Evolutionary conservation across 2,888 invertebrate genomes (phyloP).

Genomic region (Nyleta sp.): DNA sequence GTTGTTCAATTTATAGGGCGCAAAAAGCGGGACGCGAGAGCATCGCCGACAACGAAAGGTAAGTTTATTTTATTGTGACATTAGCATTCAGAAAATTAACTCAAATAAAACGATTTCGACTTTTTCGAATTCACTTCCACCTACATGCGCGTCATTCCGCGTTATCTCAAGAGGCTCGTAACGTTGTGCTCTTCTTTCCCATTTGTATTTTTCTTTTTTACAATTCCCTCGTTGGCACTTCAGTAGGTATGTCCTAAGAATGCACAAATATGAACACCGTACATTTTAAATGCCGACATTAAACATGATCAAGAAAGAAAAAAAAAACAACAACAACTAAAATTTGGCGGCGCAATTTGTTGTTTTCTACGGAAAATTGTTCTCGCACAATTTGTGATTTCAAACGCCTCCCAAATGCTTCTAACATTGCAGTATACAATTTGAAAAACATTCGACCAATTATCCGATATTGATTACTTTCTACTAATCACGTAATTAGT

Average conservation of each 20-base stretch:
- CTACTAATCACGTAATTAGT: no score
- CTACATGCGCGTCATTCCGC: constrained; percentile 44
- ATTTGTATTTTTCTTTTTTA: constrained; percentile 56
- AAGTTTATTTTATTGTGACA: constrained; percentile 56
- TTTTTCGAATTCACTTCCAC: constrained; percentile 49
- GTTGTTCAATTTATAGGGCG: constrained; percentile 72
- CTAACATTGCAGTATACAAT: no score
- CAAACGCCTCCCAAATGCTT: no score
- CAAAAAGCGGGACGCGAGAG: constrained; percentile 73
- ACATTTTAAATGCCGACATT: constrained; percentile 27
- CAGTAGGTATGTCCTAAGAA: constrained; percentile 48
- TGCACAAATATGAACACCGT: constrained; percentile 52
- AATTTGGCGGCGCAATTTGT: no score
- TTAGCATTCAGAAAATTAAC: constrained; percentile 46
- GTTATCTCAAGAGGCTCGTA: constrained; percentile 54
- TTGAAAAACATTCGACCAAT: no score
- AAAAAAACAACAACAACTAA: no score
- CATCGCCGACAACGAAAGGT: constrained; percentile 70
- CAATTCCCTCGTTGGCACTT: constrained; percentile 59
- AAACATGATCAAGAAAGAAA: constrained; percentile 22
- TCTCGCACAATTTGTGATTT: no score
- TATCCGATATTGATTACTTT: no score
- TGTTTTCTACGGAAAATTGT: no score
- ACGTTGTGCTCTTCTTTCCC: constrained; percentile 58
- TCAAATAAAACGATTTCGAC: constrained; percentile 34